Conservation (phyloP, 1,140 invertebrate species). For the Tetramorium parvispinum region DNA sequence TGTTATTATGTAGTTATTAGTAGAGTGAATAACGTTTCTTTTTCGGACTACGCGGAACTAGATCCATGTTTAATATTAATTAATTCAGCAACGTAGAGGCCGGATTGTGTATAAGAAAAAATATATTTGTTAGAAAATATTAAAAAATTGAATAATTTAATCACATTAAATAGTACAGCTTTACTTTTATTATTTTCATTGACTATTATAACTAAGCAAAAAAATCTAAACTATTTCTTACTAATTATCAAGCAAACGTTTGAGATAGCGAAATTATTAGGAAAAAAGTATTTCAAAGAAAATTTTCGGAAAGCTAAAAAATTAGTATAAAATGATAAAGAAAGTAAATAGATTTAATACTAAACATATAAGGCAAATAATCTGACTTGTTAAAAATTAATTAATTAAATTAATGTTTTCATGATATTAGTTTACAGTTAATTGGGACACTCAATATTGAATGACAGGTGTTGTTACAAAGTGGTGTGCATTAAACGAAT, state of each 20-base stretch:
- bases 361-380: background rate
- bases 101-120: slow-evolving; percentile 15
- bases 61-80: slow-evolving; percentile 30
- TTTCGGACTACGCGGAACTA: background rate
- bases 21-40: slow-evolving; percentile 30
- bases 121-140: background rate
- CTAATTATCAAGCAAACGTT: background rate
- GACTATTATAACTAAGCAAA: background rate
- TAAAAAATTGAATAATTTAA: background rate
- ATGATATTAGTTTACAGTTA: background rate
- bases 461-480: background rate
- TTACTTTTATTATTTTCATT: background rate
- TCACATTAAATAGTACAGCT: background rate
- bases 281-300: background rate
- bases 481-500: slow-evolving; percentile 3
- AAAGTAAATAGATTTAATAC: background rate
- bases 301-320: background rate
- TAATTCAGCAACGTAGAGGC: background rate
- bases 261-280: background rate
- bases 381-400: background rate
- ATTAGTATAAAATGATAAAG: background rate
- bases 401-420: slow-evolving; percentile 4
- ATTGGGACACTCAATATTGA: background rate
- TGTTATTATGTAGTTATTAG: slow-evolving; percentile 25
- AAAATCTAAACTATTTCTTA: background rate